Conservation (phyloP, 2,797 vertebrate genomes). For the Rhinella marina region DNA sequence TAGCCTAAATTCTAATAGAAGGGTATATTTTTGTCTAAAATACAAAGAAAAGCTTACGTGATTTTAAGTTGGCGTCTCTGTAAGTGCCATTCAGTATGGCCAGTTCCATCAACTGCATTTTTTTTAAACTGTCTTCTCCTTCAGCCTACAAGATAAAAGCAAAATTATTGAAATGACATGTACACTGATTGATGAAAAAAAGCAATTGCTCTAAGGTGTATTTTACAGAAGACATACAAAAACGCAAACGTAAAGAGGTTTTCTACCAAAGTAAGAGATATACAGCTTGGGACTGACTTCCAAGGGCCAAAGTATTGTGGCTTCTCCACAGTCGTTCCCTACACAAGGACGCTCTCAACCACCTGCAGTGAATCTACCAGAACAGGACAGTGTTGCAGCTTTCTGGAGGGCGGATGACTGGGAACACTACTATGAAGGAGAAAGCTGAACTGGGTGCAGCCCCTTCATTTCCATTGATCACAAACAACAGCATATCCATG, state of each 20-base stretch:
- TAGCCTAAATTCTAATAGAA: neutral
- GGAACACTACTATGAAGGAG: neutral
- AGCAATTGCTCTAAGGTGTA: neutral
- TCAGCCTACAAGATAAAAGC: constrained; percentile 80
- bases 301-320: neutral
- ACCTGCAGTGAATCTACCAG: neutral
- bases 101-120: constrained; percentile 99
- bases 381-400: neutral
- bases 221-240: neutral
- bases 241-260: too few relatives aligned
- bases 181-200: too few relatives aligned
- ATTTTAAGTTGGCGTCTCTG: constrained; percentile 98
- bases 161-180: neutral
- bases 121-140: constrained; percentile 99
- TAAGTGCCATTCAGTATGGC: constrained; percentile 98
- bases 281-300: too few relatives aligned
- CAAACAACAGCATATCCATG: too few relatives aligned
- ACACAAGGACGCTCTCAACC: too few relatives aligned
- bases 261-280: too few relatives aligned
- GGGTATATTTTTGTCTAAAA: neutral
- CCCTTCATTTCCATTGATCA: too few relatives aligned
- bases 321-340: neutral
- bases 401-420: neutral
- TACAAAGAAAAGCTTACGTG: constrained; percentile 80
- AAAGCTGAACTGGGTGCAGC: too few relatives aligned